These are phyloP conservation scores for Amblyornis subalaris DNA, from an alignment of 2,113 vertebrate species.

Conservation along the genomic window DNA sequence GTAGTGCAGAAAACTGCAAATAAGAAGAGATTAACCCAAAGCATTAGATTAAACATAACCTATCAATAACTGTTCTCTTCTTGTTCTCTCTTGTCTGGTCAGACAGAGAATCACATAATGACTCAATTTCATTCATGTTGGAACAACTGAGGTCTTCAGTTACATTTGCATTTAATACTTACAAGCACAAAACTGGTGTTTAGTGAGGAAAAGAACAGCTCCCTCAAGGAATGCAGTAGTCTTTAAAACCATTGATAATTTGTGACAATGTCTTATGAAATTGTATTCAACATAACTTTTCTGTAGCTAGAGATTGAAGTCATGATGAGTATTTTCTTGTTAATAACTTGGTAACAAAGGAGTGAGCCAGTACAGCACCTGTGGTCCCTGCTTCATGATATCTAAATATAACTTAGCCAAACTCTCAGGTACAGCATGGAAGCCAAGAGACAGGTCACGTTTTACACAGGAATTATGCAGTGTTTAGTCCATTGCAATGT, in stretches of 20 bases:
- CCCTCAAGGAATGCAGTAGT: not conserved
- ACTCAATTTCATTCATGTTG: not conserved
- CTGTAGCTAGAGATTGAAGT: not conserved
- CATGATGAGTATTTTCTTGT: not conserved
- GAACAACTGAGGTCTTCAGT: not conserved
- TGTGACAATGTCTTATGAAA: not conserved
- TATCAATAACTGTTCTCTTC: not conserved
- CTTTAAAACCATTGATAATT: not conserved
- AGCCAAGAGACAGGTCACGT: not conserved
- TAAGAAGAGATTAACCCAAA: not conserved
- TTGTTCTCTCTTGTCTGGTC: not conserved
- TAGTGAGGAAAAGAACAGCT: not conserved
- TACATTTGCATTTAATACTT: not conserved
- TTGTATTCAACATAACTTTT: not conserved
- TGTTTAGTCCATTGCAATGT: not conserved
- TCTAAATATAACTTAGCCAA: not conserved
- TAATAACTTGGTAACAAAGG: not conserved
- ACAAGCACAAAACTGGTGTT: not conserved
- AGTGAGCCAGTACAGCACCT: not conserved
- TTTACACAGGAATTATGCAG: not conserved
- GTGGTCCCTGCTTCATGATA: not conserved
- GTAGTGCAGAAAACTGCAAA: not conserved
- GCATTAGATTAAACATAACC: not conserved
- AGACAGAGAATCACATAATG: not conserved
- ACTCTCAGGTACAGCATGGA: not conserved